Evolutionary conservation across 2,113 vertebrate genomes (phyloP).

Genomic region (Pontoporia blainvillei): DNA sequence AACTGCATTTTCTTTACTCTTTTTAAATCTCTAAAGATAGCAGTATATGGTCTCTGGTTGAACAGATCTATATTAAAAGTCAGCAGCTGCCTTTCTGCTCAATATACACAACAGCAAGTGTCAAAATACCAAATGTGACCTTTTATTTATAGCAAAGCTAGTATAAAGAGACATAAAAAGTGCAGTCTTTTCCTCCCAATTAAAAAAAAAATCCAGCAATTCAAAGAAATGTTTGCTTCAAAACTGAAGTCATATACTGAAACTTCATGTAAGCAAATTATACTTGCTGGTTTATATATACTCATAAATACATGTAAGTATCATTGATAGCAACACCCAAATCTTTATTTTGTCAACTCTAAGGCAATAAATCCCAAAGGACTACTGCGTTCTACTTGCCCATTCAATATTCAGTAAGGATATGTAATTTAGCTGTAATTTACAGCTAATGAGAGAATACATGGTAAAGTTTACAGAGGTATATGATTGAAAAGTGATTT

Average conservation of each 20-base stretch:
- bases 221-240: constrained; percentile 39
- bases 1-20: constrained; percentile 5
- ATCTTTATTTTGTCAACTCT: not conserved
- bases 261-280: not conserved
- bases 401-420: not conserved
- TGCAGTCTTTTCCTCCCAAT: constrained; percentile 13
- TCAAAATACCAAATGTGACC: constrained; percentile 68
- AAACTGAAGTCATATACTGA: not conserved
- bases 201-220: not conserved
- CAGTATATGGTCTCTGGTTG: not conserved
- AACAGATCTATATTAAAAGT: constrained; percentile 69
- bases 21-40: constrained; percentile 37
- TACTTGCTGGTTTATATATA: not conserved
- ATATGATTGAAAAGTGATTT: not conserved
- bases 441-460: not conserved
- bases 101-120: constrained; percentile 62
- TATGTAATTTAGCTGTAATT: not conserved
- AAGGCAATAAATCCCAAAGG: constrained; percentile 22
- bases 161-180: constrained; percentile 37
- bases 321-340: not conserved
- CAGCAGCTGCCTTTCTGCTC: constrained; percentile 70
- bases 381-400: not conserved
- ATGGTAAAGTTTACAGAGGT: not conserved
- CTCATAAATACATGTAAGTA: not conserved
- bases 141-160: constrained; percentile 70